phyloP scores from a whole-genome alignment of 2,888 invertebrate genomes.

The Molanna angustata region DNA sequence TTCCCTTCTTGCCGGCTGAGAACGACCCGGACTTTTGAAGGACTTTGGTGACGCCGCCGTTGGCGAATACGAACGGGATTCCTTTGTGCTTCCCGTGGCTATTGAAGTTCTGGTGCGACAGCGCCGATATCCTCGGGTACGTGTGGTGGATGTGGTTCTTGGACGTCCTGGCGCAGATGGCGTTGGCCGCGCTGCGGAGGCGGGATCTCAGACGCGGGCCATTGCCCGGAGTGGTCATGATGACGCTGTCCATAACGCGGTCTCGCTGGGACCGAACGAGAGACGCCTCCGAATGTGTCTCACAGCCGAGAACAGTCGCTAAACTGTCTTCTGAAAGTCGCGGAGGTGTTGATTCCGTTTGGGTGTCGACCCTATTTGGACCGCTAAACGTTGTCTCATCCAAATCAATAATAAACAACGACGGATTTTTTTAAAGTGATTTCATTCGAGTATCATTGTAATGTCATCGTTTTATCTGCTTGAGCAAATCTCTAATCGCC shows the following conservation, averaged over 20 bases:
- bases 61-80: conserved; percentile 7
- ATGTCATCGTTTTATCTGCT: too few species aligned
- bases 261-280: too few species aligned
- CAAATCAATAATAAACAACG: too few species aligned
- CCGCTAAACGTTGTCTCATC: too few species aligned
- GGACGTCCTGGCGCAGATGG: conserved; percentile 36
- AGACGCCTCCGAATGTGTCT: too few species aligned
- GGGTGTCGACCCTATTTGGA: too few species aligned
- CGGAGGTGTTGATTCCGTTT: too few species aligned
- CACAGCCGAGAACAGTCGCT: too few species aligned
- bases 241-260: conserved; percentile 53
- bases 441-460: too few species aligned
- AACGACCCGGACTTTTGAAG: conserved; percentile 16
- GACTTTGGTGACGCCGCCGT: conserved; percentile 5
- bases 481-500: too few species aligned
- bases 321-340: too few species aligned
- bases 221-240: conserved; percentile 49
- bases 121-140: conserved; percentile 25
- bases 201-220: conserved; percentile 41
- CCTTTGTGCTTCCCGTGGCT: conserved; percentile 10
- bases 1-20: not conserved
- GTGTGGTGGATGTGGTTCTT: conserved; percentile 32
- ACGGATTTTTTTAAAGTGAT: too few species aligned
- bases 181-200: conserved; percentile 45
- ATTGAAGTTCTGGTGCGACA: conserved; percentile 13